Evolutionary conservation across 1,140 invertebrate genomes (phyloP), one percentile per base, ranked within the genome.

Genomic region (Drosophila burlai): DNA sequence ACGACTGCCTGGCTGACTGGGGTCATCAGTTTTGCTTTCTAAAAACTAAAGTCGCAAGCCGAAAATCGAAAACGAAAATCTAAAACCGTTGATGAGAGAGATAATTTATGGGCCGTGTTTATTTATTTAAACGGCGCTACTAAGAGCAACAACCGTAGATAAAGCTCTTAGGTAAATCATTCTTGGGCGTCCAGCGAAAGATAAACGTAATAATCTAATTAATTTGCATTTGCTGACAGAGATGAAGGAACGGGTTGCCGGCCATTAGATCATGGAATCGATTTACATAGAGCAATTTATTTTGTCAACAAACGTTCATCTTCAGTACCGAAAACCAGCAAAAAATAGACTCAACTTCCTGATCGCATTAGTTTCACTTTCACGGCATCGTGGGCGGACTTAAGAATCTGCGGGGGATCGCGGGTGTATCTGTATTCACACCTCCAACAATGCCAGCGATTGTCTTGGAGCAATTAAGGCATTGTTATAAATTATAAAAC

Each of bases 191-290:
- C 60, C 75, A 62, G 61, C 42, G 42, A 47, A 68, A 74, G 34
- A 82, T 73, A 83, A 87, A 60, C 81, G 68, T 81, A 90, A 77
- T 83, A 87, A 69, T 77, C 76, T 50, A 76, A 80, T 85, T 76
- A 80, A 90, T 90, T 89, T 67, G 78, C 78, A 79, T 89, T 71
- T 64, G 77, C 58, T 43, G 76, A 65, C 61, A 59, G 47, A 49
- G 54, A 49, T n/a, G 31, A 64, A 16, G 54, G 29, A 78, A 74
- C 71, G 60, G 59, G 64, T 69, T 60, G 85, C 68, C 67, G 72
- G 43, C 21, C 61, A 87, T 86, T 83, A 80, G 83, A 87, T 80
- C 79, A 81, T 76, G 54, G n/a, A 58, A 18, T 57, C 36, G 6
- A 86, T 83, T 86, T 77, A 58, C 67, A 86, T 77, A 86, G 75